These are phyloP conservation scores for Hiodon tergisus DNA, from an alignment of 2,113 vertebrate species.

Conservation along the genomic window DNA sequence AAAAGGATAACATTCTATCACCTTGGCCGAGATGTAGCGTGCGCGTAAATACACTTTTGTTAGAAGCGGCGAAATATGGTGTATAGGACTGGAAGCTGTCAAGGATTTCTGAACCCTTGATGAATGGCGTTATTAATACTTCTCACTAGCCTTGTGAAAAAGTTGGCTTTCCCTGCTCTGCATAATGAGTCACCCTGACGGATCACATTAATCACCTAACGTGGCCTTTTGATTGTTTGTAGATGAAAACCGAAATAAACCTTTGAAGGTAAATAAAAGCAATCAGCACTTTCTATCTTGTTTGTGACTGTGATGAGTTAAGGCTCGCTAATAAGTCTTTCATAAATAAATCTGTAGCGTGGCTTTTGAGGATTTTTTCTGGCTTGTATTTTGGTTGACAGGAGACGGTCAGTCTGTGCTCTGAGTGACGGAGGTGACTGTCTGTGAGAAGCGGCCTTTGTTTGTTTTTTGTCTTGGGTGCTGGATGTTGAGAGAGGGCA, in stretches of 20 bases:
- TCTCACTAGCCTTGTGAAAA: neutral
- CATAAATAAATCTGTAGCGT: neutral
- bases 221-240: neutral
- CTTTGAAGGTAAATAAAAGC: neutral
- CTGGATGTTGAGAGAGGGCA: conserved; percentile 27
- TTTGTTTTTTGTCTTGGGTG: conserved; percentile 1
- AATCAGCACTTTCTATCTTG: neutral
- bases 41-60: conserved; percentile 16
- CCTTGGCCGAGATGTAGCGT: conserved; percentile 3
- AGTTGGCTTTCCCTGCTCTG: neutral
- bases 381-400: neutral
- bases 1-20: neutral
- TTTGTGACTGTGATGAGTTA: neutral
- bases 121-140: conserved; percentile 8
- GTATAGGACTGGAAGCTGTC: conserved; percentile 10
- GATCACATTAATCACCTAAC: neutral
- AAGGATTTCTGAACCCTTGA: neutral
- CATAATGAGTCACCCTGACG: neutral
- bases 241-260: too few species aligned
- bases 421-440: neutral
- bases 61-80: neutral
- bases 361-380: neutral
- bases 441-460: neutral
- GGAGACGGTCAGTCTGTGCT: neutral
- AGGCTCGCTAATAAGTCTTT: too few species aligned